Evolutionary conservation across 1,140 invertebrate genomes (phyloP), one percentile per base, ranked within the genome.

Genomic region (Heliconius congener): DNA sequence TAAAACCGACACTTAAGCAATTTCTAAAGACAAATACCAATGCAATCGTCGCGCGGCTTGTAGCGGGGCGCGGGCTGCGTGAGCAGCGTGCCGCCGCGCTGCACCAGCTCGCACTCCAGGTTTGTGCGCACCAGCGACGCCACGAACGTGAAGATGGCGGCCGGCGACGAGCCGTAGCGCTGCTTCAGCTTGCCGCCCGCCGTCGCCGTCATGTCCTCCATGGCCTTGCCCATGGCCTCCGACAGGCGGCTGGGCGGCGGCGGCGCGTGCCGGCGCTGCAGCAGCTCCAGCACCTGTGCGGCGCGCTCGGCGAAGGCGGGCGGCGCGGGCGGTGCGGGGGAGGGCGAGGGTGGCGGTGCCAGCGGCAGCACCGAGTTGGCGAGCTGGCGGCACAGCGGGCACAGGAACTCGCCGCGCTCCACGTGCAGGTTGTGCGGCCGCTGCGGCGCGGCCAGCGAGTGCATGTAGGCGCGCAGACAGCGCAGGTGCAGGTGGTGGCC

Each of bases 401-500:
- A 99, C 79, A 97, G 96, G 95, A 98, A 99, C 95, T 99, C 98
- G 30, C 98, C 98, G 71, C 97, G 96, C 85, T 98, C 97, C 76
- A 96, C 96, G 83, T 97, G 96, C 74, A 98, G 92, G 88, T 95
- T 97, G 89, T 96, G 96, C 70, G 96, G 96, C 18, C 97, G 94
- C 87, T 97, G 97, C 82, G 97, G 97, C 82, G 95, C 96, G 74
- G 96, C 95, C 66, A 99, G 94, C 8, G 98, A 98, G 79, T 96
- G 96, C 71, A 99, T 95, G 95, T 99, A 99, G 0, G 98, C 97
- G 89, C 97, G 97, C 82, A 99, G 96, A 94, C 99, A 99, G 88
- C 98, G 97, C 76, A 99, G 95, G 94, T 99, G 99, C 50, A 99
- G 95, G 92, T 99, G 98, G 94, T 99, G 99, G 16, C 98, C 99